Conservation (phyloP, 1,140 invertebrate species). For the Brachionus angularis region DNA sequence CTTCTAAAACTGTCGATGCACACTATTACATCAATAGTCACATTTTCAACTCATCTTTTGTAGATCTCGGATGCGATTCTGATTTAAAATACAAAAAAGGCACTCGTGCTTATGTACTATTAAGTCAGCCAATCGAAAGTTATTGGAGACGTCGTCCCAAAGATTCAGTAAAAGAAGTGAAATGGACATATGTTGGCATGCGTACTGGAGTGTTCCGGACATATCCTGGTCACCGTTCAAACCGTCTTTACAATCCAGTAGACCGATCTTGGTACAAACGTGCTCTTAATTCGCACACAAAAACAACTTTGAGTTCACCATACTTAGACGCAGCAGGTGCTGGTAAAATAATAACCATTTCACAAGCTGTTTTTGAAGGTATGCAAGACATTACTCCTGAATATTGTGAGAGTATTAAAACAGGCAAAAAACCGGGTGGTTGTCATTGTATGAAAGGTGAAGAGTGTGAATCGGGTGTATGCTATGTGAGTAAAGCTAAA, state of each 20-base stretch:
- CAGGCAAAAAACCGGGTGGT: conserved; percentile 53
- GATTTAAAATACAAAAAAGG: conserved; percentile 49
- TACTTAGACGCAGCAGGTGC: conserved; percentile 60
- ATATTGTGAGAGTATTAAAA: conserved; percentile 51
- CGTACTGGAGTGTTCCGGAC: conserved; percentile 59
- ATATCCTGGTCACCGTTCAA: conserved; percentile 58
- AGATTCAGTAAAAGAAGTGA: conserved; percentile 58
- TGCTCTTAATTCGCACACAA: conserved; percentile 54
- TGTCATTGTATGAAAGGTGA: conserved; percentile 50
- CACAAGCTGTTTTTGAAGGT: conserved; percentile 59
- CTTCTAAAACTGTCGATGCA: conserved; percentile 57
- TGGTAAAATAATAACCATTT: conserved; percentile 60
- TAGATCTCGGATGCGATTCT: conserved; percentile 46
- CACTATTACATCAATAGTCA: conserved; percentile 56
- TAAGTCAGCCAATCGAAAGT: conserved; percentile 58
- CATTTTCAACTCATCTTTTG: conserved; percentile 38
- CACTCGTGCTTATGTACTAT: conserved; percentile 57
- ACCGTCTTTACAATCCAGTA: conserved; percentile 56
- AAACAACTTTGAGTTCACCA: conserved; percentile 59
- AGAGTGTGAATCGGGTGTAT: conserved; percentile 50
- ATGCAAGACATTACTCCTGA: conserved; percentile 53
- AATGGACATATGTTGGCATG: conserved; percentile 60
- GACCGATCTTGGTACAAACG: conserved; percentile 58
- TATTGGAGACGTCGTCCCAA: conserved; percentile 55
- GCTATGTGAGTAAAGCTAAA: conserved; percentile 55